These are phyloP conservation scores for Piscicola geometra DNA, from an alignment of 2,888 invertebrate genomes.

Conservation along the genomic window DNA sequence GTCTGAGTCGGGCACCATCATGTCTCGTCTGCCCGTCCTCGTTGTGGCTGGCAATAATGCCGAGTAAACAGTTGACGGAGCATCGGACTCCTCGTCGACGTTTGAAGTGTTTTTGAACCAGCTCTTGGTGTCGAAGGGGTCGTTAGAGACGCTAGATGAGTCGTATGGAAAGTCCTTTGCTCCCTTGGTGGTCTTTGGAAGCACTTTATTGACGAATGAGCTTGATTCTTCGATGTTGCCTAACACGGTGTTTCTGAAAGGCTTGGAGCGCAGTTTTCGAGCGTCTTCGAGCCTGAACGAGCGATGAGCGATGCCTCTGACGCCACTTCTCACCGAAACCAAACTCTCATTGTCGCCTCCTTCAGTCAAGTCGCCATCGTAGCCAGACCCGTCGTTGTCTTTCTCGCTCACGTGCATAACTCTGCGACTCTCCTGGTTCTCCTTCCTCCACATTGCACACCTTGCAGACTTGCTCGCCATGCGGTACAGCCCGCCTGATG, in stretches of 20 bases:
- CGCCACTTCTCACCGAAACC: neutral
- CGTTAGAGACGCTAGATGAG: neutral
- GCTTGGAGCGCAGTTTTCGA: neutral
- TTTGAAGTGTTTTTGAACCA: constrained; percentile 21
- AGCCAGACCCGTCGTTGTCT: neutral
- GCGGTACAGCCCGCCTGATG: neutral
- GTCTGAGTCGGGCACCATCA: neutral
- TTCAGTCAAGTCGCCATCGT: neutral
- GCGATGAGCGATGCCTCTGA: neutral
- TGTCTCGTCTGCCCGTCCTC: neutral
- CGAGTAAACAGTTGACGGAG: no score
- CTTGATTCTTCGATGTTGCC: neutral
- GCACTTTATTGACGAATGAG: neutral
- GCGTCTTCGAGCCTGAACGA: neutral
- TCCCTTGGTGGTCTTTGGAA: neutral
- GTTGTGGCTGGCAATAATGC: no score
- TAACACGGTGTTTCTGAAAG: neutral
- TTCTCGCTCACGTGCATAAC: constrained; percentile 12
- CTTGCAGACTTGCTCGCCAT: neutral
- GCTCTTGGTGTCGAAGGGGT: neutral
- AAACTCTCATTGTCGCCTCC: neutral
- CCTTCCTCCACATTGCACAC: constrained; percentile 17
- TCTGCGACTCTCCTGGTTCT: constrained; percentile 25
- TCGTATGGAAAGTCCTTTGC: neutral
- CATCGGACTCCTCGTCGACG: neutral